Conservation (phyloP, 2,888 invertebrate species). For the Seira musarum region DNA sequence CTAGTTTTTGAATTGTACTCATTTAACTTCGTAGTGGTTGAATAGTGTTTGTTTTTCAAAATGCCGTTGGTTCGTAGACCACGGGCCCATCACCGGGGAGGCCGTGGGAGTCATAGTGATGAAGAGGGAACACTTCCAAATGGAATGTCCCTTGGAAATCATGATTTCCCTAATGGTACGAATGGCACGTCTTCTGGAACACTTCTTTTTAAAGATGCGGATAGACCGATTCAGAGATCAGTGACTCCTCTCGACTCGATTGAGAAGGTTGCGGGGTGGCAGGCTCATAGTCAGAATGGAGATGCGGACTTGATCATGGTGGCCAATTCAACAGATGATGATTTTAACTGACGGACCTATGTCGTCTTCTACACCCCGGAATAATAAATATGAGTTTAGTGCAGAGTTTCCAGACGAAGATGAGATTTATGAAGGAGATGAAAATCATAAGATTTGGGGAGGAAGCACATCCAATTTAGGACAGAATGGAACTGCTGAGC, state of each 20-base stretch:
- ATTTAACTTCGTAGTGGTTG: neutral
- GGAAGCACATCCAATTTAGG: conserved; percentile 80
- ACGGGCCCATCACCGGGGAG: conserved; percentile 54
- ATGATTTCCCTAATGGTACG: conserved; percentile 69
- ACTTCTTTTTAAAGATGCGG: conserved; percentile 66
- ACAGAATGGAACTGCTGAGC: conserved; percentile 72
- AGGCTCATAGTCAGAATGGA: conserved; percentile 72
- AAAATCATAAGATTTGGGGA: conserved; percentile 95
- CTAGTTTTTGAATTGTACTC: neutral
- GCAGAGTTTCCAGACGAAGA: conserved; percentile 79
- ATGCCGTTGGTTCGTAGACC: conserved; percentile 69
- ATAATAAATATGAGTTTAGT: conserved; percentile 68
- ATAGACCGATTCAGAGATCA: conserved; percentile 68
- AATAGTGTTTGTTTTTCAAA: conserved; percentile 25
- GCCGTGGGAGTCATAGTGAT: conserved; percentile 71
- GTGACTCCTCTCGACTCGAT: conserved; percentile 71
- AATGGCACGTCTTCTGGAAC: conserved; percentile 64
- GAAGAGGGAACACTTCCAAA: conserved; percentile 73
- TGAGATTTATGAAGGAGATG: conserved; percentile 90
- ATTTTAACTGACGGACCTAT: conserved; percentile 69
- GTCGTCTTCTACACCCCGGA: conserved; percentile 70
- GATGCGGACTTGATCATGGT: conserved; percentile 69
- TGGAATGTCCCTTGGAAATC: conserved; percentile 71
- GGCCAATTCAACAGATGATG: conserved; percentile 74
- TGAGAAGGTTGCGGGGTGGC: conserved; percentile 77